Conservation (phyloP, 2,797 vertebrate species). For the Brachymystax lenok region DNA sequence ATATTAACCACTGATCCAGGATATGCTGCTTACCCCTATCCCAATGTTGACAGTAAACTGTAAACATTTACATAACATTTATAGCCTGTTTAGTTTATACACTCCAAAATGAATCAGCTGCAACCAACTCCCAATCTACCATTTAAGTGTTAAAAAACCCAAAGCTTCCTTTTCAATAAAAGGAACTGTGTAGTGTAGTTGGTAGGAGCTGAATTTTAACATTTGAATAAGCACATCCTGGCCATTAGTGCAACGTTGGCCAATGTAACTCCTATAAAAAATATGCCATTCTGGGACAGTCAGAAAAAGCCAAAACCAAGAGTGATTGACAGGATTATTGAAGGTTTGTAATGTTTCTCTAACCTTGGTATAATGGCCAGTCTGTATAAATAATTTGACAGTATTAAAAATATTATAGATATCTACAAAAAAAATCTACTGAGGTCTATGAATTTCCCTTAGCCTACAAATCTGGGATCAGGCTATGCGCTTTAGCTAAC, state of each 20-base stretch:
- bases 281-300: not conserved
- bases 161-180: not conserved
- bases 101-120: not conserved
- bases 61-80: not conserved
- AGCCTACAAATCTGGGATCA: not conserved
- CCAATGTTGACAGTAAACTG: not conserved
- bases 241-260: conserved; percentile 10
- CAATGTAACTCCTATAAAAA: conserved; percentile 6
- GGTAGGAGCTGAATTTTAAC: not conserved
- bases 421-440: not conserved
- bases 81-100: not conserved
- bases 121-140: not conserved
- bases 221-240: conserved; percentile 8
- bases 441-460: not conserved
- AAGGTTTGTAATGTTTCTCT: not conserved
- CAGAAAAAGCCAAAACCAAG: not conserved
- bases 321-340: not conserved
- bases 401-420: not conserved
- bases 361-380: conserved; percentile 1
- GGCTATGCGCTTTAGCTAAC: not conserved
- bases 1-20: too few species aligned
- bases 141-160: too few species aligned
- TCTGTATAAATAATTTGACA: not conserved
- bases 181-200: not conserved
- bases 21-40: too few species aligned